Percentiles rank a stretch among this genome's conserved stretches.
These are phyloP conservation scores for Tamias sibiricus DNA, from an alignment of 2,113 vertebrate genomes.

Conservation along the genomic window DNA sequence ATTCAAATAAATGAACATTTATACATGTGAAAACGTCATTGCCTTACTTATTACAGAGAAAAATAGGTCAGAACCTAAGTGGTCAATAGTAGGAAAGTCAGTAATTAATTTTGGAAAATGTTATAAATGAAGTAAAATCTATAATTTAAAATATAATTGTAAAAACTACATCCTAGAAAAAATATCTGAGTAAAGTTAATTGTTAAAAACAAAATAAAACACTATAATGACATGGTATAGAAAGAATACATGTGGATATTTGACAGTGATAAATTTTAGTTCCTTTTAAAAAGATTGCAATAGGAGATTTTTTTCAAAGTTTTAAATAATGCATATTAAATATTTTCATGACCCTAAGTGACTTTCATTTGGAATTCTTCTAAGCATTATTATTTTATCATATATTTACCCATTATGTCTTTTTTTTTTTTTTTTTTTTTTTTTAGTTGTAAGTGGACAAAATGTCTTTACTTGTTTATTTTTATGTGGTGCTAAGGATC, in stretches of 20 bases:
- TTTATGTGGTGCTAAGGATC: too few relatives aligned
- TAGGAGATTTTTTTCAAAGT: constrained; percentile 16
- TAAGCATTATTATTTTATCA: constrained; percentile 19
- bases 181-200: background rate
- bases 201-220: background rate
- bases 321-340: constrained; percentile 30
- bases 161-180: background rate
- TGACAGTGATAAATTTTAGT: background rate
- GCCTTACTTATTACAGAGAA: background rate
- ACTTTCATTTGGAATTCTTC: constrained; percentile 38
- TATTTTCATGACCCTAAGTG: constrained; percentile 13
- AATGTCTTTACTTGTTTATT: too few relatives aligned
- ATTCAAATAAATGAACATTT: background rate
- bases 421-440: too few relatives aligned
- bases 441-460: too few relatives aligned
- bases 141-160: constrained; percentile 8
- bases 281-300: background rate
- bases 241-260: background rate
- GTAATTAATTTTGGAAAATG: background rate
- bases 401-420: background rate
- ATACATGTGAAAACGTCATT: background rate
- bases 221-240: background rate
- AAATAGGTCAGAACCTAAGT: background rate
- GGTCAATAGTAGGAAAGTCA: background rate
- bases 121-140: background rate